Percentiles rank a stretch among this genome's conserved stretches.
Evolutionary conservation across 37 sponge, comb jelly and placozoan genomes (phyloP).

Genomic region (Petrosia ficiformis): DNA sequence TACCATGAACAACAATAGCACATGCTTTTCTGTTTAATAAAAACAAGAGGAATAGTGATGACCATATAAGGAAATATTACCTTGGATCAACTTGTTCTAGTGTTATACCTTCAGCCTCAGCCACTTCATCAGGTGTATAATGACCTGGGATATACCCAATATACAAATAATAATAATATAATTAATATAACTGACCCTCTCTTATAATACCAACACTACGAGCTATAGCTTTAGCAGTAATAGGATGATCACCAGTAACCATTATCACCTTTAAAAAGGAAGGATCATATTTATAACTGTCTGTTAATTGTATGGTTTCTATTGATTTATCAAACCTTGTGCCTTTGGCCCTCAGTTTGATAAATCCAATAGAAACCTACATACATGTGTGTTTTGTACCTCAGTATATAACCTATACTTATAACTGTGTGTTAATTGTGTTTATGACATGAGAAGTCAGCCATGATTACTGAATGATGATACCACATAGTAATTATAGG

Average conservation of each 20-base stretch:
- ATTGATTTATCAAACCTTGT: not conserved
- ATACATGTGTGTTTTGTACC: no score
- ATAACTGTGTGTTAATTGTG: no score
- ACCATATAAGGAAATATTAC: not conserved
- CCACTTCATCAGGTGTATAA: not conserved
- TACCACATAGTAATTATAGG: no score
- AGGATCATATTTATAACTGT: not conserved
- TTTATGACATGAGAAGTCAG: not conserved
- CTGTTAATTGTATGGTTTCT: not conserved
- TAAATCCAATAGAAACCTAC: no score
- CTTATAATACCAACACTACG: constrained; percentile 91
- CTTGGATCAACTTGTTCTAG: not conserved
- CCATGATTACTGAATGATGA: no score
- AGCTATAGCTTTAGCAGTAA: constrained; percentile 96
- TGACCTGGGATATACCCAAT: not conserved
- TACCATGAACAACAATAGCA: not conserved
- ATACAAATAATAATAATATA: constrained; percentile 2
- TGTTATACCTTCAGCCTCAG: not conserved
- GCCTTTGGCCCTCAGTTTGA: no score
- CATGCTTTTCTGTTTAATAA: not conserved
- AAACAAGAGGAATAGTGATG: not conserved
- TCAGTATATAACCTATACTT: not conserved
- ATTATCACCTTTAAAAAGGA: constrained; percentile 92
- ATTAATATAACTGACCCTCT: constrained; percentile 42
- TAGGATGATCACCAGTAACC: constrained; percentile 99